Evolutionary conservation across 2,888 invertebrate species (phyloP), one percentile per base, ranked within the genome.

Genomic region (Rhodophaea formosa): DNA sequence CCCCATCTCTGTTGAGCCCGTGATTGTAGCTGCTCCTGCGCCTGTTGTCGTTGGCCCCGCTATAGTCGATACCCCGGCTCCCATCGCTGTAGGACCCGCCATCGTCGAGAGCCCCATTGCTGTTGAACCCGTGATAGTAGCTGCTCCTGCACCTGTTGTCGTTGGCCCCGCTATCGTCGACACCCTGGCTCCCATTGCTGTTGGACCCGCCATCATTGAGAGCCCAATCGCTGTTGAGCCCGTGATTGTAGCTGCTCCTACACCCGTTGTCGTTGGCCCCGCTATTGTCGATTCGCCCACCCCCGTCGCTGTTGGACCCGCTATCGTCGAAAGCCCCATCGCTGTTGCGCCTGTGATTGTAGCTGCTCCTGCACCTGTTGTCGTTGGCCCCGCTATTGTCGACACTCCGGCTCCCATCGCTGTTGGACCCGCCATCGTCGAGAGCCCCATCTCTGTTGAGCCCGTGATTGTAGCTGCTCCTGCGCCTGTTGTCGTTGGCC

Each of bases 251-350:
- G 30, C 53, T 3, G 30, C 39, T 47, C 30, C 47, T 47, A 47
- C 30, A 14, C 47, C 47, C 2, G 39, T 39, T 12, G n/a, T 47
- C 14, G 14, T 47, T 8, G 47, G 30, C 10, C 16, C 17, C 23
- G 12, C 35, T 15, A 35, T 35, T 6, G 51, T 53, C 3, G 23
- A 17, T 42, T 42, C 53, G n/a, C n/a, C n/a, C n/a, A n/a, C n/a
- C n/a, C 54, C 54, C 30, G 30, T 55, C 32, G 23, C 43, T 3
- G 54, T 54, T 44, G 54, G 54, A 7, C 54, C 54, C 10, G 54
- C 45, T 10, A 51, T 51, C 35, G 35, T 51, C 16, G 51, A 51
- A 15, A 15, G 10, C 52, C 52, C 39, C n/a, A 42, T 53, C n/a
- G 42, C 52, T n/a, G 39, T 39, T 53, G 52, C 42, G 6, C 47